Evolutionary conservation across 2,113 vertebrate genomes (phyloP).

Genomic region (Diadophis punctatus): DNA sequence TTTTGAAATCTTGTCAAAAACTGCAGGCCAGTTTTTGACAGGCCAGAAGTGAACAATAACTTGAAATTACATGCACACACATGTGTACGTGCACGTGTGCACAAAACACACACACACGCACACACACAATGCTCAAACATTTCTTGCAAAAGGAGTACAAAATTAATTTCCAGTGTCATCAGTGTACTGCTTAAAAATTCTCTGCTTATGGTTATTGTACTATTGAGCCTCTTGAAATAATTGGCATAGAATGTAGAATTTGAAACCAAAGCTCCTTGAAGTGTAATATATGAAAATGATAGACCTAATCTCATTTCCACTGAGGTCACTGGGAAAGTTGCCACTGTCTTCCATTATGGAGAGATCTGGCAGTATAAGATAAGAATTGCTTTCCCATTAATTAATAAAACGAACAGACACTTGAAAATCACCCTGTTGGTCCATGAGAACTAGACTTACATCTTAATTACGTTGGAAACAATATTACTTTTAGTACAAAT

Average conservation of each 20-base stretch:
- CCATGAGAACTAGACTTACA: constrained; percentile 6
- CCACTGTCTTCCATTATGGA: constrained; percentile 53
- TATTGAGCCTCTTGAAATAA: constrained; percentile 47
- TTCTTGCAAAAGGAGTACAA: constrained; percentile 38
- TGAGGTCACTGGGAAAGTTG: constrained; percentile 57
- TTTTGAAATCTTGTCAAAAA: neutral
- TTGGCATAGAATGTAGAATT: constrained; percentile 51
- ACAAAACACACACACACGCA: too few species aligned
- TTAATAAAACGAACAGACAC: constrained; percentile 43
- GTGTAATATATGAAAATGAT: constrained; percentile 47
- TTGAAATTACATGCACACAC: neutral
- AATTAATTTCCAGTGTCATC: constrained; percentile 56
- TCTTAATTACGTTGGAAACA: neutral
- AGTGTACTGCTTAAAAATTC: constrained; percentile 54
- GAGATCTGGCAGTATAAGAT: constrained; percentile 37
- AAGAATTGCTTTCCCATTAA: constrained; percentile 54
- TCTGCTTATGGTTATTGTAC: constrained; percentile 51
- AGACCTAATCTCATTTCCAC: constrained; percentile 50
- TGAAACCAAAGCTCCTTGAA: constrained; percentile 45
- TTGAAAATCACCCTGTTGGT: constrained; percentile 51
- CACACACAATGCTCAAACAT: neutral
- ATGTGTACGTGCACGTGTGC: neutral
- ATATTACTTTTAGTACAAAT: constrained; percentile 45
- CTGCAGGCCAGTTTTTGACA: neutral
- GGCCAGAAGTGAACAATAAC: neutral